Conservation (phyloP, 2,888 invertebrate genomes). For the Agonum fuliginosum region DNA sequence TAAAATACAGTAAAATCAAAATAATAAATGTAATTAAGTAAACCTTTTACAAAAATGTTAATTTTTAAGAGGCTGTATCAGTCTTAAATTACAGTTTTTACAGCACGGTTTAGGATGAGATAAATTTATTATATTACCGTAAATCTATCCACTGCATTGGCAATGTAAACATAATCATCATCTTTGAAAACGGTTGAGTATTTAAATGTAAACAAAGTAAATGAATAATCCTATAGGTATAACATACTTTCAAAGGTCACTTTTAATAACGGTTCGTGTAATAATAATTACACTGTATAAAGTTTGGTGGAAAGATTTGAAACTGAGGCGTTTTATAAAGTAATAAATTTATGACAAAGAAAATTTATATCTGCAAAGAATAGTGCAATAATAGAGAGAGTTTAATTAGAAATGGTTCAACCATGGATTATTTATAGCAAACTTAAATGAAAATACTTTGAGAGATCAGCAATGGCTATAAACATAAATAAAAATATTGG, state of each 20-base stretch:
- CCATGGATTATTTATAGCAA: constrained; percentile 33
- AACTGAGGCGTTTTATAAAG: constrained; percentile 12
- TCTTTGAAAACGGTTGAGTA: background rate
- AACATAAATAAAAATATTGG: constrained; percentile 33
- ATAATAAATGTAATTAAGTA: no score
- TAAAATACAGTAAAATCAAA: no score
- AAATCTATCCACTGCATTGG: background rate
- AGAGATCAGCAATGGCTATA: constrained; percentile 22
- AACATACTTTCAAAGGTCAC: constrained; percentile 48
- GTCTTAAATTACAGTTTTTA: background rate
- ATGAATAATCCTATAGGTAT: constrained; percentile 26
- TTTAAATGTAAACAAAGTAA: constrained; percentile 13
- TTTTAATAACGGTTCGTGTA: constrained; percentile 42
- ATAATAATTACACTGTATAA: constrained; percentile 35
- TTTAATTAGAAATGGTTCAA: constrained; percentile 39
- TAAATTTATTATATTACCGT: background rate
- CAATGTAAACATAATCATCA: constrained; percentile 13
- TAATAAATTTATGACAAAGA: constrained; percentile 35
- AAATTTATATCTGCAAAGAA: constrained; percentile 42
- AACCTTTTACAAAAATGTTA: no score
- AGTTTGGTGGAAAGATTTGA: constrained; percentile 29
- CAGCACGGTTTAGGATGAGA: background rate
- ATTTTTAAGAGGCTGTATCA: no score
- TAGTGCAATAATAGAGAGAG: constrained; percentile 37
- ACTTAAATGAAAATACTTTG: constrained; percentile 16